Conservation (phyloP, 2,797 vertebrate species). For the Enteromius viviparus region DNA sequence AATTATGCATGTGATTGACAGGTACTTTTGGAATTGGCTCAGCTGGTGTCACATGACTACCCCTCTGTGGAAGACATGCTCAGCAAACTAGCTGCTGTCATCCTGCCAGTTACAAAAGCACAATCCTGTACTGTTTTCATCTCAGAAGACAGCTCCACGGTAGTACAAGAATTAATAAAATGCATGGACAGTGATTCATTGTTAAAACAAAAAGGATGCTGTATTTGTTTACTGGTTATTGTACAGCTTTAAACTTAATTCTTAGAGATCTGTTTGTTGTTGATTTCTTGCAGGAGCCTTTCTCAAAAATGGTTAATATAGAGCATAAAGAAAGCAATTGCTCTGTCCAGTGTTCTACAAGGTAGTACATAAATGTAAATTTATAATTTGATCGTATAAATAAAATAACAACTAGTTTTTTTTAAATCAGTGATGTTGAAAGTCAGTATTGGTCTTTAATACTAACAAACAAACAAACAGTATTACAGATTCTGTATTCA, state of each 20-base stretch:
- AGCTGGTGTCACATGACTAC: constrained; percentile 87
- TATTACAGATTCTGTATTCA: not conserved
- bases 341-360: constrained; percentile 17
- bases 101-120: constrained; percentile 89
- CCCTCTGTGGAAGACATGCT: constrained; percentile 84
- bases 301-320: constrained; percentile 11
- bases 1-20: constrained; percentile 56
- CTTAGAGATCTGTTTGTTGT: not conserved
- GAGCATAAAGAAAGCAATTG: not conserved
- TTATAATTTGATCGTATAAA: not conserved
- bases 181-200: not conserved
- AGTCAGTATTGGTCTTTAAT: not conserved
- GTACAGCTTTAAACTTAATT: not conserved
- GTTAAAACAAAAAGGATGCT: not conserved
- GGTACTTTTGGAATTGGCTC: constrained; percentile 87
- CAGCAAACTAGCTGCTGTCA: constrained; percentile 87
- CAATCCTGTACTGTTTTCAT: constrained; percentile 89
- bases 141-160: constrained; percentile 72
- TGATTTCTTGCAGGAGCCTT: constrained; percentile 15
- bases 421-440: not conserved
- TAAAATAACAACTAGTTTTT: not conserved
- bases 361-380: not conserved
- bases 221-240: not conserved
- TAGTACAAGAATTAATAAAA: not conserved
- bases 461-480: not conserved